Evolutionary conservation across 2,888 invertebrate species (phyloP).

Genomic region (Acrobasis consociella): DNA sequence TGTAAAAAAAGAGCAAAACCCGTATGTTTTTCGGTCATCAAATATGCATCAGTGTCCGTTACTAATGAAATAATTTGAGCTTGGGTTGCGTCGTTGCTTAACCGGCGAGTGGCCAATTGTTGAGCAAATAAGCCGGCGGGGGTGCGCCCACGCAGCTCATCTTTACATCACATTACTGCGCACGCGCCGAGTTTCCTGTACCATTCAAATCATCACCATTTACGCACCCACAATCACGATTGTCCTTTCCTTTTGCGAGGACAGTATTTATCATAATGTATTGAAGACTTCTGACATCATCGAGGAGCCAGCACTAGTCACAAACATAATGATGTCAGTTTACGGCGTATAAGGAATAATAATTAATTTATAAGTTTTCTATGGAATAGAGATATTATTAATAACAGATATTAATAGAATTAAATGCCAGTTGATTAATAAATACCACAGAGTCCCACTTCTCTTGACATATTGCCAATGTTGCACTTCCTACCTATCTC

Average conservation of each 20-base stretch:
- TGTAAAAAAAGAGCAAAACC: background rate
- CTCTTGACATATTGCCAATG: background rate
- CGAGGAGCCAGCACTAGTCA: conserved; percentile 28
- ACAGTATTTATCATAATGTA: conserved; percentile 46
- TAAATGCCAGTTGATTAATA: background rate
- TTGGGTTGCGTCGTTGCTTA: conserved; percentile 29
- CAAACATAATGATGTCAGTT: conserved; percentile 5
- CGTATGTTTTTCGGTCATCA: background rate
- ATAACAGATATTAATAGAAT: background rate
- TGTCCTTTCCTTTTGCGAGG: conserved; percentile 52
- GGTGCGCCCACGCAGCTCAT: conserved; percentile 77
- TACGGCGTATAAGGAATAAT: conserved; percentile 1
- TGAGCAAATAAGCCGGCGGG: conserved; percentile 63
- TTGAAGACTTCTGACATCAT: conserved; percentile 53
- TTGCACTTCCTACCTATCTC: no score
- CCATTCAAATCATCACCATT: conserved; percentile 62
- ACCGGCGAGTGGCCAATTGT: conserved; percentile 56
- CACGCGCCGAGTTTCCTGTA: conserved; percentile 75
- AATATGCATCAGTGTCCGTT: conserved; percentile 20
- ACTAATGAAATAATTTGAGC: conserved; percentile 20
- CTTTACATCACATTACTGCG: conserved; percentile 71
- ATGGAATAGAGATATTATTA: background rate
- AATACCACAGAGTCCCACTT: no score
- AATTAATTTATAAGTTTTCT: background rate
- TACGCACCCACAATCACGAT: conserved; percentile 59